Evolutionary conservation across 2,888 invertebrate species (phyloP).

Genomic region (Acrobasis repandana): DNA sequence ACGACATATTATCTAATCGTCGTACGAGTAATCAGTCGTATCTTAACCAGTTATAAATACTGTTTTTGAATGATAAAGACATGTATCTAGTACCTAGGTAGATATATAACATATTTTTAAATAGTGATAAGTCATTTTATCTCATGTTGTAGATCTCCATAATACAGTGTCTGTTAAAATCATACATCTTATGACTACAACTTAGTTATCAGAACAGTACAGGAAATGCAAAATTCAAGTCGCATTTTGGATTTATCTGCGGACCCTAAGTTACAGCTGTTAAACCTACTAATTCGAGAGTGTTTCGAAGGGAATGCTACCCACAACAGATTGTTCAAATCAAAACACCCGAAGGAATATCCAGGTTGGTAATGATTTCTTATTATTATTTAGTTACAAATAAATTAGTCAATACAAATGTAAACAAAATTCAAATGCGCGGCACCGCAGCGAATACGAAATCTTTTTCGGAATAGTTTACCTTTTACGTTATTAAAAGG

Average conservation of each 20-base stretch:
- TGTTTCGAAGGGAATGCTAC: constrained; percentile 34
- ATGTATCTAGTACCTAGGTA: not conserved
- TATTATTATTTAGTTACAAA: not conserved
- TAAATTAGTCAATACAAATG: no score
- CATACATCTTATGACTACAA: not conserved
- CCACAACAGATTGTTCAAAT: constrained; percentile 30
- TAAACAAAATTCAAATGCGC: no score
- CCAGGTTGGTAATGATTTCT: not conserved
- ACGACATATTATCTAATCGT: constrained; percentile 13
- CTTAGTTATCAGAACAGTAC: not conserved
- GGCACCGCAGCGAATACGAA: no score
- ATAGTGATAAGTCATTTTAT: constrained; percentile 6
- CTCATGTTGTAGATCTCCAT: constrained; percentile 4
- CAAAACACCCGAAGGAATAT: not conserved
- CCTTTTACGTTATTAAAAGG: no score
- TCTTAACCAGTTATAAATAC: not conserved
- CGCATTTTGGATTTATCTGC: constrained; percentile 25
- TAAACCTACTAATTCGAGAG: constrained; percentile 32
- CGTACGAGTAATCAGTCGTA: constrained; percentile 1
- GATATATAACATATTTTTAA: not conserved
- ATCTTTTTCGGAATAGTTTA: no score
- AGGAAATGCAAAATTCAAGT: constrained; percentile 32
- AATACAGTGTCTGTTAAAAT: constrained; percentile 3
- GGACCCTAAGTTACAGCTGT: constrained; percentile 31
- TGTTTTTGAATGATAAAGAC: constrained; percentile 3